A percentile compares a stretch with the other conserved stretches of the same genome.
Evolutionary conservation across 2,113 vertebrate genomes (phyloP).

Genomic region (Podarcis raffonei): DNA sequence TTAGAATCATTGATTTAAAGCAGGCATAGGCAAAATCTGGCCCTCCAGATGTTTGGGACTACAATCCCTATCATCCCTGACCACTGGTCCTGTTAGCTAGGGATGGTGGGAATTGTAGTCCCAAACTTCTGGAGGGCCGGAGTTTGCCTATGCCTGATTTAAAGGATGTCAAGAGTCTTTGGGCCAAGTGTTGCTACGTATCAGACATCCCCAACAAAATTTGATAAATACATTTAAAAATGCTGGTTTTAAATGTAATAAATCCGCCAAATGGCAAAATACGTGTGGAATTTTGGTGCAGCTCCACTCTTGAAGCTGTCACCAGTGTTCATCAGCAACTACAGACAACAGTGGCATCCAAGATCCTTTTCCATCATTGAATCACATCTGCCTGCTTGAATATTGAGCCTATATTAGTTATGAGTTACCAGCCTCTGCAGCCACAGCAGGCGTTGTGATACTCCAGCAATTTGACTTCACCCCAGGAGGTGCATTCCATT

Average conservation of each 20-base stretch:
- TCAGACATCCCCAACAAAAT: background rate
- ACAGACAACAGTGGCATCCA: background rate
- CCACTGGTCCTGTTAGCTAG: too few relatives aligned
- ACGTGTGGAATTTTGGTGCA: background rate
- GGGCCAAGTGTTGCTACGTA: background rate
- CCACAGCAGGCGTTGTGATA: too few relatives aligned
- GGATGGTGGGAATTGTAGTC: too few relatives aligned
- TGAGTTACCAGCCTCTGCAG: too few relatives aligned
- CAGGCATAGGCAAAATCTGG: too few relatives aligned
- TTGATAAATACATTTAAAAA: background rate
- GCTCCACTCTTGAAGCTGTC: background rate
- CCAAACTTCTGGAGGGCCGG: too few relatives aligned
- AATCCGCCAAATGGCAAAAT: background rate
- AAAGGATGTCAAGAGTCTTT: background rate
- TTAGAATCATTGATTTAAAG: background rate
- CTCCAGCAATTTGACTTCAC: too few relatives aligned
- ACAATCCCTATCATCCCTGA: too few relatives aligned
- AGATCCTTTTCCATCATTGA: background rate
- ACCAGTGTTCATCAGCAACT: background rate
- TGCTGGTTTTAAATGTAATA: background rate
- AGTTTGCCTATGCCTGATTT: background rate
- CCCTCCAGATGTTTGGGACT: too few relatives aligned
- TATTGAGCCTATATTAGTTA: background rate
- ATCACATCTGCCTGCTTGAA: background rate
- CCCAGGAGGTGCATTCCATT: too few relatives aligned